Base-by-base conservation (phyloP, 2,797 vertebrate species). In the Alca torda region DNA sequence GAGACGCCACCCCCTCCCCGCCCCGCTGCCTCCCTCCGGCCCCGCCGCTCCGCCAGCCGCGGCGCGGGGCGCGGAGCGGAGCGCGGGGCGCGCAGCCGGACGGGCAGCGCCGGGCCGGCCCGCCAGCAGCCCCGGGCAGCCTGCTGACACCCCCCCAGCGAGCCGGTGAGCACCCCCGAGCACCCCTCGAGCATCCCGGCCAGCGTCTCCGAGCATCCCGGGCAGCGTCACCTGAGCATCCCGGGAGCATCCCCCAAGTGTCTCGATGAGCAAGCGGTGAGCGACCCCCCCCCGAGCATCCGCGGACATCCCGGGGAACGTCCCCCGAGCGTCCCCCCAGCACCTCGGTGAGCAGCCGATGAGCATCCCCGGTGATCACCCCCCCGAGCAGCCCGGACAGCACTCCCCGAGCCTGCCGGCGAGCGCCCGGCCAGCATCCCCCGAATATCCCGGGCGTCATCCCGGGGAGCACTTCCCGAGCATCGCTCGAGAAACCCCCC, bases 1-100 rank as follows among this genome's bases (percentile, higher is more conserved):
- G 98, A 97, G 98, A 97, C 98, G 95, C 97, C 97, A 97, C 96
- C 96, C 97, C 78, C 94, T 88, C 94, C 93, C 96, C 80, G 86
- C 89, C 95, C 86, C 93, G 57, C 93, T 65, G 84, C 90, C 94
- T 88, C 95, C 91, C 95, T 93, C 84, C 92, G 83, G 89, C 92
- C 92, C 92, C 90, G 93, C 90, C 69, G 87, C 82, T 92, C 72
- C 77, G 46, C 56, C 87, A 79, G 90, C 90, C 68, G 75, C 43
- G 43, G 43, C 43, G 43, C 43, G 43, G 43, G 43, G 43, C 43
- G 43, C 43, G 43, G 43, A 45, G 43, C 43, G 43, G 43, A 83
- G 64, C 64, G 76, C 57, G 50, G 92, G 68, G 78, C 23, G 67
- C 54, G 46, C 69, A 91, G 91, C 79, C 64, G 81, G 87, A 84